phyloP scores from a whole-genome alignment of 2,113 vertebrate genomes.

The Platanista minor region DNA sequence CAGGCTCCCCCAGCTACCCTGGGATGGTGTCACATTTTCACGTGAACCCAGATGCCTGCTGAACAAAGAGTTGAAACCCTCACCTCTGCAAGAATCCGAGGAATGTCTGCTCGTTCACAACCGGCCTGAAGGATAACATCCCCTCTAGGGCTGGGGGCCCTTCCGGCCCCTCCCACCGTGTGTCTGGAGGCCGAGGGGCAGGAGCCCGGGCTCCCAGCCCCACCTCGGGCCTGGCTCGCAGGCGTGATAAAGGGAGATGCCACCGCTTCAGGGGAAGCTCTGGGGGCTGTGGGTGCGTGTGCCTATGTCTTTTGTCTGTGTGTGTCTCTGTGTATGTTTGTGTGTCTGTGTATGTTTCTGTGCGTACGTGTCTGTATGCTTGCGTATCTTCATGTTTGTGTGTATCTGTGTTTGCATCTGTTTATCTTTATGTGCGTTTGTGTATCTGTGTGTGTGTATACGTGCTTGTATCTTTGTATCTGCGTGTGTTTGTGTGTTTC shows the following conservation, averaged over 20 bases:
- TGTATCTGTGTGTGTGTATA: neutral
- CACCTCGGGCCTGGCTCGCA: neutral
- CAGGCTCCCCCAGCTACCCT: neutral
- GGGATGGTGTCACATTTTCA: neutral
- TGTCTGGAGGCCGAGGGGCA: neutral
- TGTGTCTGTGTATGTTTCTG: fast-evolving
- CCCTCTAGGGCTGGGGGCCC: neutral
- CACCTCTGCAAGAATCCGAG: neutral
- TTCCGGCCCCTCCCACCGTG: neutral
- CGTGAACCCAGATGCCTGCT: fast-evolving
- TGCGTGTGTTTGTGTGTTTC: neutral
- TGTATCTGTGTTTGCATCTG: neutral
- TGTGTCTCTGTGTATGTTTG: neutral
- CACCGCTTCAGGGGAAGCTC: too few relatives aligned
- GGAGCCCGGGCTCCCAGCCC: neutral
- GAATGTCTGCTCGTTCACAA: neutral
- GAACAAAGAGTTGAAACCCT: neutral
- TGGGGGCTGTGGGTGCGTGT: neutral
- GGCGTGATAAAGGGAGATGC: neutral
- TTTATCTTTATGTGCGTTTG: neutral
- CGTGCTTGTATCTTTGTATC: neutral
- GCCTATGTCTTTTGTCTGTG: neutral
- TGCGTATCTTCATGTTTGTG: neutral
- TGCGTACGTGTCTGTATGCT: fast-evolving
- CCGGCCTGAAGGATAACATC: neutral